A percentile compares a stretch with the other conserved stretches of the same genome.
Conservation (phyloP, 2,113 vertebrate genomes). For the Xiphias gladius region DNA sequence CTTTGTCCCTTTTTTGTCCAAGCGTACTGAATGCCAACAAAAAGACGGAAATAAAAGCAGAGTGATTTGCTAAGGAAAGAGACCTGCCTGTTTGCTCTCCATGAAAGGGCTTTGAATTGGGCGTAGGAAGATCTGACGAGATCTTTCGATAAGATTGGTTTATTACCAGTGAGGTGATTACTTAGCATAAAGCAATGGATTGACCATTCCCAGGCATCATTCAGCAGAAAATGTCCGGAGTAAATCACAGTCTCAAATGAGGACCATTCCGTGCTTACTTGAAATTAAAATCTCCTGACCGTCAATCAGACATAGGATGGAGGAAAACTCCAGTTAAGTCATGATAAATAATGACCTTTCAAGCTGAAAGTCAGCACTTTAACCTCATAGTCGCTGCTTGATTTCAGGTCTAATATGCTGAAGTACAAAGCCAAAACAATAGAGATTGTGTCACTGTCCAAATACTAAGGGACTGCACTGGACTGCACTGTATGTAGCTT, state of each 20-base stretch:
- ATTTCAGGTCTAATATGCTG: not conserved
- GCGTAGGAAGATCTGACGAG: conserved; percentile 27
- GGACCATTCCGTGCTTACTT: not conserved
- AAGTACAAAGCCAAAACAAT: not conserved
- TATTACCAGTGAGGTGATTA: conserved; percentile 39
- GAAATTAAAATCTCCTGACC: not conserved
- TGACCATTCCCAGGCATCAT: not conserved
- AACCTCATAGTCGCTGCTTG: not conserved
- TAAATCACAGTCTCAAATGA: conserved; percentile 5
- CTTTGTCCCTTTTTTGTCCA: conserved; percentile 63
- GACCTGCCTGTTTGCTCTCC: conserved; percentile 40
- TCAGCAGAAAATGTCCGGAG: not conserved
- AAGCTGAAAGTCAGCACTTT: not conserved
- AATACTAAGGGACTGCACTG: not conserved
- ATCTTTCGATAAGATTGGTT: conserved; percentile 42
- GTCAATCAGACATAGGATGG: not conserved
- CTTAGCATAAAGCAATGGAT: conserved; percentile 11
- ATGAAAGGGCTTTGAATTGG: conserved; percentile 47
- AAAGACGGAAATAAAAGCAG: conserved; percentile 68
- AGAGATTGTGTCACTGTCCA: not conserved
- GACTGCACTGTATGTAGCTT: not conserved
- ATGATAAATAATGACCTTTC: not conserved
- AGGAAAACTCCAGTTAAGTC: not conserved
- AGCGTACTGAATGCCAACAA: conserved; percentile 56
- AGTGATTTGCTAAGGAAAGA: conserved; percentile 52